Evolutionary conservation across 2,797 vertebrate species (phyloP).

Genomic region (Rhincodon typus): DNA sequence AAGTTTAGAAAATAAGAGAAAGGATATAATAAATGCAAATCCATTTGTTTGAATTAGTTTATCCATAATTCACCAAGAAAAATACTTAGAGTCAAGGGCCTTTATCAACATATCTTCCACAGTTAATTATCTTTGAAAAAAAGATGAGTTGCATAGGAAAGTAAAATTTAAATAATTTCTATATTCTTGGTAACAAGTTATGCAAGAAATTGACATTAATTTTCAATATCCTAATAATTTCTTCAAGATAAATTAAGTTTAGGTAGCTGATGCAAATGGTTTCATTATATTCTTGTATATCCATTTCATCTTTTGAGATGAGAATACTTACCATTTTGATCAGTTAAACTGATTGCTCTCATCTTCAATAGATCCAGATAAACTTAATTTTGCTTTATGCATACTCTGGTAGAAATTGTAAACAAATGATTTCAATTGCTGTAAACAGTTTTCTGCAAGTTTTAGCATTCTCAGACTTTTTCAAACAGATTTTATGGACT

Average conservation of each 20-base stretch:
- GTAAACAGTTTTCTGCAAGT: conserved; percentile 14
- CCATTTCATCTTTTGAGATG: background rate
- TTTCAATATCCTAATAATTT: background rate
- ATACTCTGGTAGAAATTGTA: background rate
- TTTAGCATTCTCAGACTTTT: background rate
- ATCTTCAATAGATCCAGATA: background rate
- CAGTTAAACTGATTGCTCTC: background rate
- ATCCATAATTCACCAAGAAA: background rate
- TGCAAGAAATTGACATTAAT: background rate
- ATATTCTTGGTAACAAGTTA: background rate
- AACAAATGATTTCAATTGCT: background rate
- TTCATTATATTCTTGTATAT: background rate
- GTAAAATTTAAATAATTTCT: background rate
- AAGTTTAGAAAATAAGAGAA: background rate
- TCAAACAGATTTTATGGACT: background rate
- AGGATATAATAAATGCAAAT: background rate
- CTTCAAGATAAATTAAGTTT: background rate
- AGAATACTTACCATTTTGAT: background rate
- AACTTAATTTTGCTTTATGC: background rate
- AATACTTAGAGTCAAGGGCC: background rate
- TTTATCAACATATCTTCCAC: background rate
- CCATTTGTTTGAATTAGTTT: background rate
- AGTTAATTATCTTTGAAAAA: conserved; percentile 5
- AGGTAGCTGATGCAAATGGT: background rate
- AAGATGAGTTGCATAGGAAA: background rate